Evolutionary conservation across 2,113 vertebrate genomes (phyloP).

Genomic region (Cebus imitator): DNA sequence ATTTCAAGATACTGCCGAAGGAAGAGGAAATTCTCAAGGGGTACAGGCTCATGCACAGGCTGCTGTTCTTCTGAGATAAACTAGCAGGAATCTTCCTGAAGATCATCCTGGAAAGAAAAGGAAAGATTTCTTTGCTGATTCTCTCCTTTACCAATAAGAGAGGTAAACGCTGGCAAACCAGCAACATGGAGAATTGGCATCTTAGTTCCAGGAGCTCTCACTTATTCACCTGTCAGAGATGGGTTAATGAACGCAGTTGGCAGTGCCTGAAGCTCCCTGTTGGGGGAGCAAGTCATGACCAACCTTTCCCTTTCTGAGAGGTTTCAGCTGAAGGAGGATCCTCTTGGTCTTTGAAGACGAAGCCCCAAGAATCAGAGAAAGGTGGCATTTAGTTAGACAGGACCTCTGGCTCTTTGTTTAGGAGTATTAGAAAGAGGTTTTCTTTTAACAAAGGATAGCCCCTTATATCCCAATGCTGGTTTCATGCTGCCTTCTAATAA

Average conservation of each 20-base stretch:
- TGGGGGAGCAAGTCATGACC: not conserved
- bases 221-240: not conserved
- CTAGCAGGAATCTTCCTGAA: not conserved
- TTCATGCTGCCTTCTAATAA: not conserved
- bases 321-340: not conserved
- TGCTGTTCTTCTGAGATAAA: not conserved
- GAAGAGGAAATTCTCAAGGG: not conserved
- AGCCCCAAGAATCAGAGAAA: not conserved
- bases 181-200: not conserved
- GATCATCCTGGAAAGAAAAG: not conserved
- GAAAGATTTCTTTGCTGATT: not conserved
- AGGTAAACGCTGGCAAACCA: not conserved
- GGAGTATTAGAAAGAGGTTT: not conserved
- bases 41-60: fast-evolving
- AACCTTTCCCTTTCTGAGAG: not conserved
- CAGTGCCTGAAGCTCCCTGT: not conserved
- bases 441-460: not conserved
- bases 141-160: not conserved
- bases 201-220: too few relatives aligned
- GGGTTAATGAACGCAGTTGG: not conserved
- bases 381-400: not conserved
- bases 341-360: not conserved
- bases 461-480: not conserved
- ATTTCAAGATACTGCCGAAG: not conserved
- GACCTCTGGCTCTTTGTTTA: not conserved